phyloP scores from a whole-genome alignment of 2,888 invertebrate genomes.

The Heliothis peltigera region DNA sequence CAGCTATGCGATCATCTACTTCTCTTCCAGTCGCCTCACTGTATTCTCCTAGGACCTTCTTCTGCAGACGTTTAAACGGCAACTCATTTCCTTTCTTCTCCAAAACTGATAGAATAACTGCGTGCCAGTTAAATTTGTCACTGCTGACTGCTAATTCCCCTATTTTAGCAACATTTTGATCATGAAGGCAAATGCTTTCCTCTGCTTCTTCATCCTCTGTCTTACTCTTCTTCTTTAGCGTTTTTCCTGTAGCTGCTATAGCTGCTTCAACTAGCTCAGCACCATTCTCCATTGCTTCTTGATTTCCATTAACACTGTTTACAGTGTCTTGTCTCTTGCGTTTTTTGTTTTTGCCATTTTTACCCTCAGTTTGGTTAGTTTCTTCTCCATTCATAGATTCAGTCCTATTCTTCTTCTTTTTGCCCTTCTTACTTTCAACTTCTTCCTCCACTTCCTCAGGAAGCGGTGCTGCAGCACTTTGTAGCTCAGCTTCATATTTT shows the following conservation, averaged over 20 bases:
- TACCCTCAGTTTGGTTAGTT: conserved; percentile 71
- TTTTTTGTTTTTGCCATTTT: conserved; percentile 78
- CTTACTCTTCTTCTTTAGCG: conserved; percentile 81
- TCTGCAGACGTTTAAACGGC: conserved; percentile 93
- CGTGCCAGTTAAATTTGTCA: conserved; percentile 88
- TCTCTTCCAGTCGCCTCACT: conserved; percentile 85
- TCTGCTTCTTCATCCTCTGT: conserved; percentile 75
- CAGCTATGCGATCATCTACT: conserved; percentile 91
- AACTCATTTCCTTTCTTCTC: conserved; percentile 91
- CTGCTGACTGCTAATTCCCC: conserved; percentile 72
- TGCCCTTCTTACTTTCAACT: conserved; percentile 78
- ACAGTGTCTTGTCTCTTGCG: conserved; percentile 84
- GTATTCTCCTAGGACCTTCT: conserved; percentile 93
- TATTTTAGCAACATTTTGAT: conserved; percentile 85
- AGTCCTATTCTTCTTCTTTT: conserved; percentile 83
- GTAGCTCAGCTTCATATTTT: conserved; percentile 85
- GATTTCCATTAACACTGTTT: conserved; percentile 71
- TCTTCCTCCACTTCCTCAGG: conserved; percentile 71
- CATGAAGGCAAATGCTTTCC: conserved; percentile 82
- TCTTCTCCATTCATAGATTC: conserved; percentile 71
- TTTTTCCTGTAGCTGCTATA: conserved; percentile 64
- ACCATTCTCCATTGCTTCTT: conserved; percentile 56
- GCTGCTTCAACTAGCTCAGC: conserved; percentile 57
- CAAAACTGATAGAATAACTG: conserved; percentile 85
- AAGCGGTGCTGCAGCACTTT: conserved; percentile 76